A percentile compares a stretch with the other conserved stretches of the same genome.
Evolutionary conservation across 2,113 vertebrate species (phyloP).

Genomic region (Brachypodius melanocephalos): DNA sequence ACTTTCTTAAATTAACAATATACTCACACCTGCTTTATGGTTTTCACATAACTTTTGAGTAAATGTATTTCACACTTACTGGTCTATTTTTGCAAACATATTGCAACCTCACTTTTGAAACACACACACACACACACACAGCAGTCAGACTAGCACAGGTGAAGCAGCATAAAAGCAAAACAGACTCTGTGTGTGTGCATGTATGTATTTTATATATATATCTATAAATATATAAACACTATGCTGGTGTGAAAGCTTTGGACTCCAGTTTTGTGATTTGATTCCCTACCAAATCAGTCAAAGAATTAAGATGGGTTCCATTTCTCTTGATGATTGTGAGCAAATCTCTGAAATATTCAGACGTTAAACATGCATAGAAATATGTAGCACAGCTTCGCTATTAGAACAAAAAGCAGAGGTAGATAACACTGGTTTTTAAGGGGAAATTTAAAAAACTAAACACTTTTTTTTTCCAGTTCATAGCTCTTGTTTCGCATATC

Average conservation of each 20-base stretch:
- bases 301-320: background rate
- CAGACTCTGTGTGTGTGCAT: background rate
- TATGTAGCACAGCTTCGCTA: background rate
- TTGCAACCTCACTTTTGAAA: background rate
- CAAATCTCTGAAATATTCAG: background rate
- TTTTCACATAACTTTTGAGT: background rate
- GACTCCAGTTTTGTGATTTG: background rate
- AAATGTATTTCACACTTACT: background rate
- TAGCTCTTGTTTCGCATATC: background rate
- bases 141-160: background rate
- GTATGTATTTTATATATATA: too few relatives aligned
- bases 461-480: background rate
- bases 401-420: background rate
- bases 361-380: background rate
- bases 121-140: background rate
- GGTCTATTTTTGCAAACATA: background rate
- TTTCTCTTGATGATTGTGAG: background rate
- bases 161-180: background rate
- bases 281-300: background rate
- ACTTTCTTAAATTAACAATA: constrained; percentile 30
- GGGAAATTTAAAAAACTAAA: background rate
- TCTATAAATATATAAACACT: background rate
- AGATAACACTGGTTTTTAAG: background rate
- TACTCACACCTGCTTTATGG: background rate
- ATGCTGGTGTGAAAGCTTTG: background rate